phyloP scores from a whole-genome alignment of 2,113 vertebrate genomes.

The Protomyctophum bolini region DNA sequence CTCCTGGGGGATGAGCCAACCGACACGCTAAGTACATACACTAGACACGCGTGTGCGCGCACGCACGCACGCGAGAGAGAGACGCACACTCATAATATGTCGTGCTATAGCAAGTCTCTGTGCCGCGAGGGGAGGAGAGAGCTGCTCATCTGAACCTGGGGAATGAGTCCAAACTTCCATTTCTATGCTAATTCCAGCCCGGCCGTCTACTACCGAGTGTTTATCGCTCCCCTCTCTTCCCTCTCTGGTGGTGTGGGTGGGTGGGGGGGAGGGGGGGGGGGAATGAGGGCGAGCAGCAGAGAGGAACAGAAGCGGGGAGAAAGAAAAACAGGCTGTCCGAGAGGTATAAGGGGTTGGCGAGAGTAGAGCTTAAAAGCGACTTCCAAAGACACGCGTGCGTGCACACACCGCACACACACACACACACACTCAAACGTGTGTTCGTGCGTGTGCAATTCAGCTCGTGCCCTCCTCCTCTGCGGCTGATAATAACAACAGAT shows the following conservation, averaged over 20 bases:
- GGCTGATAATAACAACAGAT: constrained; percentile 72
- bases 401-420: too few relatives aligned
- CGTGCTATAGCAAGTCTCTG: constrained; percentile 54
- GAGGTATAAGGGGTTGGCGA: constrained; percentile 39
- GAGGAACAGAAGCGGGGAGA: constrained; percentile 21
- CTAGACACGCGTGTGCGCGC: neutral
- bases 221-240: constrained; percentile 49
- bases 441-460: constrained; percentile 55
- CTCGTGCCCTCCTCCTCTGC: constrained; percentile 62
- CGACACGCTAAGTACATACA: neutral
- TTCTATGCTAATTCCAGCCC: constrained; percentile 76
- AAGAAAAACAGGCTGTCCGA: constrained; percentile 48
- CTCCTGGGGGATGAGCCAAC: neutral
- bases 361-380: constrained; percentile 46
- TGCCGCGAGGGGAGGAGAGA: constrained; percentile 58
- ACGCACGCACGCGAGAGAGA: constrained; percentile 25
- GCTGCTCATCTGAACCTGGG: constrained; percentile 73
- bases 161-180: constrained; percentile 75
- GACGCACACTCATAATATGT: constrained; percentile 15
- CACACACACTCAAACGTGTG: constrained; percentile 73
- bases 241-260: too few relatives aligned
- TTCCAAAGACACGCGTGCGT: constrained; percentile 71
- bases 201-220: constrained; percentile 67
- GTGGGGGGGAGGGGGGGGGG: neutral
- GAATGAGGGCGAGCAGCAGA: constrained; percentile 17